Percentiles rank a stretch among this genome's conserved stretches.
Conservation (phyloP, 2,888 invertebrate species). For the Bugula neritina region DNA sequence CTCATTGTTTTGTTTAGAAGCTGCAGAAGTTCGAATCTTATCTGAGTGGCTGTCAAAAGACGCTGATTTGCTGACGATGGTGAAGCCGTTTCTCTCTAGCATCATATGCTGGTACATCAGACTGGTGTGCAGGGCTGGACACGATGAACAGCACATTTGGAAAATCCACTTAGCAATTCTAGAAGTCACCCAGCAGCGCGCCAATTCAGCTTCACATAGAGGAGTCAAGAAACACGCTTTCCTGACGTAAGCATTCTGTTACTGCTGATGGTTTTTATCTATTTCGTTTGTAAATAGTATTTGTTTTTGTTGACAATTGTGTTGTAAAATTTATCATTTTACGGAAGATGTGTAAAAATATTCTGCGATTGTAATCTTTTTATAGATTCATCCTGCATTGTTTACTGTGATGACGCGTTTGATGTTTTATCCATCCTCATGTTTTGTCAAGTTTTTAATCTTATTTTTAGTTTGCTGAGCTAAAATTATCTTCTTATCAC, state of each 20-base stretch:
- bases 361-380: too few relatives aligned
- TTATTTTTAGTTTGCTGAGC: too few relatives aligned
- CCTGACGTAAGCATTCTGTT: slow-evolving; percentile 1
- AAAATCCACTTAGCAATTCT: slow-evolving; percentile 15
- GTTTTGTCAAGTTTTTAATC: too few relatives aligned
- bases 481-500: too few relatives aligned
- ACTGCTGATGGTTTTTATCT: background rate
- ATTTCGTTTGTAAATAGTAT: background rate
- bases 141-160: background rate
- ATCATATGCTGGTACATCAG: slow-evolving; percentile 1
- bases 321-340: background rate
- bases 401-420: too few relatives aligned
- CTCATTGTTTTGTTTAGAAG: too few relatives aligned
- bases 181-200: background rate
- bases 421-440: too few relatives aligned
- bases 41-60: slow-evolving; percentile 6
- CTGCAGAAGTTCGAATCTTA: background rate
- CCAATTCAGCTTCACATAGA: background rate
- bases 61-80: background rate
- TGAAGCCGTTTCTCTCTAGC: background rate
- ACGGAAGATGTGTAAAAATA: too few relatives aligned
- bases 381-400: too few relatives aligned
- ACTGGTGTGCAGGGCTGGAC: background rate
- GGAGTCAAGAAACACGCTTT: slow-evolving; percentile 9
- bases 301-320: background rate